Evolutionary conservation across 2,888 invertebrate genomes (phyloP).

Genomic region (Pseudoips prasinana): DNA sequence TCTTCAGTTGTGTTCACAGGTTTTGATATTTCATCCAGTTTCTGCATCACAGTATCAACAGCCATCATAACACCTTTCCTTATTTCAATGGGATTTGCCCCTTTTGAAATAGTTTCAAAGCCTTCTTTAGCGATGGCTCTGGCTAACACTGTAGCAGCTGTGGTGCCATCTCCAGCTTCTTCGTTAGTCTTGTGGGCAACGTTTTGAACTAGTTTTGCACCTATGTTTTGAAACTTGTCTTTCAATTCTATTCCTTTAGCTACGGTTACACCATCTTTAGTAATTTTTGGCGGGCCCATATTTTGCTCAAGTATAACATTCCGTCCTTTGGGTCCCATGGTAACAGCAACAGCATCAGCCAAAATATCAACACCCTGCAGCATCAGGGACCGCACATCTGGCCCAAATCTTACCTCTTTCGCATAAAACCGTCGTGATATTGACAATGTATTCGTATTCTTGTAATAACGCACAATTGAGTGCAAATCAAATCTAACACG

Average conservation of each 20-base stretch:
- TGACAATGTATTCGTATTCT: slow-evolving; percentile 17
- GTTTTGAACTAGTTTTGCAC: slow-evolving; percentile 98
- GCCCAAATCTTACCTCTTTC: slow-evolving; percentile 98
- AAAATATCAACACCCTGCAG: slow-evolving; percentile 98
- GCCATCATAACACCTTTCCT: slow-evolving; percentile 95
- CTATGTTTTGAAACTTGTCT: slow-evolving; percentile 99
- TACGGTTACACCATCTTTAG: slow-evolving; percentile 99
- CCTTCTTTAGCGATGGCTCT: slow-evolving; percentile 99
- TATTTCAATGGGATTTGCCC: slow-evolving; percentile 98
- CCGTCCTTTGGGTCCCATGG: slow-evolving; percentile 99
- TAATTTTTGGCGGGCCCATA: slow-evolving; percentile 99
- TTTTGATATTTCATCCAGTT: slow-evolving; percentile 93
- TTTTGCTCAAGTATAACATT: slow-evolving; percentile 99
- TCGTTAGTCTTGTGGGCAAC: slow-evolving; percentile 99
- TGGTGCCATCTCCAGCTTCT: slow-evolving; percentile 99
- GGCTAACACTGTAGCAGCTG: slow-evolving; percentile 98
- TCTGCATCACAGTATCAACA: slow-evolving; percentile 93
- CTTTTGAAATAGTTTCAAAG: slow-evolving; percentile 97
- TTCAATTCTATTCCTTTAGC: slow-evolving; percentile 98
- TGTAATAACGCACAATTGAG: slow-evolving; percentile 18
- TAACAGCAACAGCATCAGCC: slow-evolving; percentile 99
- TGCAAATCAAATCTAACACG: slow-evolving; percentile 24
- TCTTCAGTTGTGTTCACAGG: slow-evolving; percentile 97
- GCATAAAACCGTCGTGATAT: slow-evolving; percentile 80
- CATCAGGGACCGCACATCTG: slow-evolving; percentile 97